These are phyloP conservation scores for Lophochroa leadbeateri DNA, from an alignment of 2,113 vertebrate species.

Conservation along the genomic window DNA sequence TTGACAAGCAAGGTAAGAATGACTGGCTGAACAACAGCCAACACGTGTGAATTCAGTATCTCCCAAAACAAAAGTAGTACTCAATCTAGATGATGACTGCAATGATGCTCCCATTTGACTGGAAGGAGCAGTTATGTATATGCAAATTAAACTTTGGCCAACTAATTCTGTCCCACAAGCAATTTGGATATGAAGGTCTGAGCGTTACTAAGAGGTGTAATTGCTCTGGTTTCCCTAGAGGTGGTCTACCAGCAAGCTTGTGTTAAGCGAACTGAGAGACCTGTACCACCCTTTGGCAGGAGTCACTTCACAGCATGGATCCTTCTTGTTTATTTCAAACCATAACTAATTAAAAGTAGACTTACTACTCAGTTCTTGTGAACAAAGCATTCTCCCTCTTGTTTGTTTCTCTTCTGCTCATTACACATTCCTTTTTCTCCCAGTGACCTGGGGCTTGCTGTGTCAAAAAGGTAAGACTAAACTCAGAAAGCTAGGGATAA, in stretches of 20 bases:
- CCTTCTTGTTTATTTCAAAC: not conserved
- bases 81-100: not conserved
- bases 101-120: not conserved
- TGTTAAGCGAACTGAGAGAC: not conserved
- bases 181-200: not conserved
- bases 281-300: not conserved
- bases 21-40: not conserved
- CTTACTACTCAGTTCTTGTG: not conserved
- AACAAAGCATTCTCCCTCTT: not conserved
- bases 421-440: not conserved
- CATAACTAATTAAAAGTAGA: not conserved
- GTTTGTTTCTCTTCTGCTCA: not conserved
- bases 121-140: not conserved
- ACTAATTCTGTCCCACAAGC: not conserved
- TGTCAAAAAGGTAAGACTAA: not conserved
- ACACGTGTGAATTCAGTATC: not conserved
- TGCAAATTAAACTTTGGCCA: not conserved
- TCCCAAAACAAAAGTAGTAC: not conserved
- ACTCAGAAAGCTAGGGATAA: not conserved
- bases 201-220: not conserved
- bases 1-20: not conserved
- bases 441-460: not conserved
- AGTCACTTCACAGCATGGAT: not conserved
- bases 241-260: not conserved
- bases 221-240: constrained; percentile 14